Evolutionary conservation across 2,888 invertebrate species (phyloP), one percentile per base, ranked within the genome.

Genomic region (Camptogramma bilineatum): DNA sequence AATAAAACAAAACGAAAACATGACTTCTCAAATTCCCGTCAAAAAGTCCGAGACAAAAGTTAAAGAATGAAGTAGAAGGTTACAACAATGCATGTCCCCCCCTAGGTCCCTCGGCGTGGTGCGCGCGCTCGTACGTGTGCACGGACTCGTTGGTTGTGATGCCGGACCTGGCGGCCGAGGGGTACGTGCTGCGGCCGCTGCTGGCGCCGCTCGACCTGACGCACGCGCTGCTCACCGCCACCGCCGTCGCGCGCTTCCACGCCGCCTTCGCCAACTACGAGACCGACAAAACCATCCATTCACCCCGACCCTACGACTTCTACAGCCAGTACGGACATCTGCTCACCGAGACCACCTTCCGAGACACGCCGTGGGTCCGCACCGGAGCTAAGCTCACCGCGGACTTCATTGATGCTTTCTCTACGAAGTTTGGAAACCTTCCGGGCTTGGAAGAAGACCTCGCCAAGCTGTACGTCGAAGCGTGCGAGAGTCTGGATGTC

Each of bases 201-300:
- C 60, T 75, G 13, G 69, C 82, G 10, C 77, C 78, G 5, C 70
- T 89, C 4, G 86, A 88, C 64, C 64, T 80, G 13, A 71, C 76
- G 24, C 90, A 91, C 64, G 72, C 76, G 4, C 54, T 82, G 47
- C 53, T 83, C 4, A 69, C 82, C 0, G 66, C 73, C 0, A 71
- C 80, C 0, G 71, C 88, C 1, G 21, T 90, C 3, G 91, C 91
- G 0, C 82, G 84, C 13, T 90, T 87, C 69, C 91, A 92, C 73
- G 91, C 91, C 0, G 80, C 84, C 2, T 83, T 81, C 68, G 80
- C 85, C 18, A 86, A 87, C 74, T 82, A 83, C 64, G 83, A 83
- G 63, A 82, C 86, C 0, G 72, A 71, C 18, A 83, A 78, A 63
- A 73, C 56, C 46, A 59, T 67, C 19, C 58, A 66, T 17, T 59